Base-by-base conservation (phyloP, 2,888 invertebrate genomes). In the Kuschelorhynchus macadamiae region DNA sequence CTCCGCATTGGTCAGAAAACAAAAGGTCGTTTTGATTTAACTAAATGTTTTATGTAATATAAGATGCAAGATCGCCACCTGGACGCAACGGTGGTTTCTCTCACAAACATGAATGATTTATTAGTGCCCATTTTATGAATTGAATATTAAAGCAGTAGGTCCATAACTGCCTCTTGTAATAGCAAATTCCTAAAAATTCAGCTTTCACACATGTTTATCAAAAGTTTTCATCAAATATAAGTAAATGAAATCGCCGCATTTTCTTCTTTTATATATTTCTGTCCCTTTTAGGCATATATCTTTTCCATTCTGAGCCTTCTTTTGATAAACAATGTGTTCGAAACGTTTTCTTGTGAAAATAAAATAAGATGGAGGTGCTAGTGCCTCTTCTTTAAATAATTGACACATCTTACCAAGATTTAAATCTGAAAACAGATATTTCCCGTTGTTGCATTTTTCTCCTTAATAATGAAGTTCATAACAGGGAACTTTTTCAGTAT, bases 101-200 rank as follows among this genome's bases (percentile, higher is more conserved):
- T 76, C 20, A 73, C 70, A 74, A 67, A 77, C 75, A 77, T 77
- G 32, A n/a, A n/a, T 14, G 69, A 63, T n/a, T 72, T 59, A 67
- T 74, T 50, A 46, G 61, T 73, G 18, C 12, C 61, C 67, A 75
- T 60, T 42, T 76, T 50, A 64, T 78, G 76, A 59, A 77, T 72
- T n/a, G n/a, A n/a, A n/a, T n/a, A n/a, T n/a, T n/a, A n/a, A n/a
- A n/a, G n/a, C n/a, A n/a, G n/a, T n/a, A n/a, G n/a, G n/a, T n/a
- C n/a, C n/a, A n/a, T n/a, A n/a, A 7, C 25, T 25, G 25, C 25
- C 25, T 3, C 25, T 25, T 25, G 56, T 76, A 77, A 25, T 25
- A 25, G 7, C 25, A 25, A 7, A 25, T 25, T 25, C 25, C 25
- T 25, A n/a, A n/a, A n/a, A n/a, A n/a, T n/a, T n/a, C n/a, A n/a